Evolutionary conservation across 2,797 vertebrate genomes (phyloP).

Genomic region (Alca torda): DNA sequence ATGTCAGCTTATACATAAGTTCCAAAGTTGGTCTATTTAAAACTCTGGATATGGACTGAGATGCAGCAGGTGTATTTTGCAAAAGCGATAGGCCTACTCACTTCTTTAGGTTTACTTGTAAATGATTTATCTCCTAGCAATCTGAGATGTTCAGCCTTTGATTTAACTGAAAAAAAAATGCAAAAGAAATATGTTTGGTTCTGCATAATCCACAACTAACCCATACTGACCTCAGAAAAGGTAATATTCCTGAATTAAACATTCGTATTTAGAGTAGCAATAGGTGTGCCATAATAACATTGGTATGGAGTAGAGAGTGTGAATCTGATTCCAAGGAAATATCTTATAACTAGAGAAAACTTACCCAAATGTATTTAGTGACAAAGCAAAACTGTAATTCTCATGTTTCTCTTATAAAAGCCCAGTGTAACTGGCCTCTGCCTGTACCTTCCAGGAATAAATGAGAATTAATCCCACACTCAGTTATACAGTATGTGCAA

Average conservation of each 20-base stretch:
- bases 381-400: background rate
- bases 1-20: background rate
- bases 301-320: background rate
- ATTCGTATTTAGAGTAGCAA: background rate
- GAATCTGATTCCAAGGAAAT: background rate
- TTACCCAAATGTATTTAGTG: background rate
- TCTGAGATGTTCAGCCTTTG: background rate
- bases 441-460: background rate
- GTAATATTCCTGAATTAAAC: background rate
- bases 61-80: background rate
- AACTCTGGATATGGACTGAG: background rate
- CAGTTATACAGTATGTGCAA: background rate
- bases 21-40: background rate
- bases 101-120: background rate
- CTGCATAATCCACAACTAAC: background rate
- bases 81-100: background rate
- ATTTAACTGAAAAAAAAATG: background rate
- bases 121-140: background rate
- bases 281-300: background rate
- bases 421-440: background rate
- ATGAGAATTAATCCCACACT: background rate
- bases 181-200: background rate
- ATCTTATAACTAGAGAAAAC: background rate
- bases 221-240: background rate
- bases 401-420: background rate